These are phyloP conservation scores for Nothocercus nigrocapillus DNA, from an alignment of 2,113 vertebrate genomes.

Conservation along the genomic window DNA sequence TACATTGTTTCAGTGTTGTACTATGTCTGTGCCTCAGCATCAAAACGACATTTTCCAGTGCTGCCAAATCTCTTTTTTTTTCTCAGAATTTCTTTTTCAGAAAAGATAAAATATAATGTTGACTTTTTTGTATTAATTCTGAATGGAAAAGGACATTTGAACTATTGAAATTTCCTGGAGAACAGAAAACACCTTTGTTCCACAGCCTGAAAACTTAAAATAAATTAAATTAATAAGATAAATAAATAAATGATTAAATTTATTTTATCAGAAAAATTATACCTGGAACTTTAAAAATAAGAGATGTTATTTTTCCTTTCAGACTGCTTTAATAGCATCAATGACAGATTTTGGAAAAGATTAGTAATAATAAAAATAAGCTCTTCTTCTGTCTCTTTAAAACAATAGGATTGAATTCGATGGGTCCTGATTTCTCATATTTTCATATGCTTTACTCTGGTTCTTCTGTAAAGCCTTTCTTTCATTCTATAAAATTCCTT, in stretches of 20 bases:
- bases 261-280: neutral
- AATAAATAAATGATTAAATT: neutral
- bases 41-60: neutral
- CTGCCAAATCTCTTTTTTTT: neutral
- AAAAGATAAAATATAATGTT: neutral
- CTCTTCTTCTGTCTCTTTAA: neutral
- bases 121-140: neutral
- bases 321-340: neutral
- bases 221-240: neutral
- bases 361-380: neutral
- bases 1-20: neutral
- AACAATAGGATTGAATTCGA: neutral
- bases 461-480: fast-evolving
- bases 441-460: neutral
- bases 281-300: neutral
- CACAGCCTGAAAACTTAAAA: neutral
- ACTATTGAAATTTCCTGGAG: neutral
- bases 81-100: neutral
- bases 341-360: neutral
- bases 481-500: neutral
- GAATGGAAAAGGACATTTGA: neutral
- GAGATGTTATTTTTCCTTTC: neutral
- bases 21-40: neutral
- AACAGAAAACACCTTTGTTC: neutral
- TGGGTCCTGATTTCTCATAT: neutral